A percentile compares a stretch with the other conserved stretches of the same genome.
phyloP scores from a whole-genome alignment of 2,797 vertebrate species.

The Chloroceryle inda region DNA sequence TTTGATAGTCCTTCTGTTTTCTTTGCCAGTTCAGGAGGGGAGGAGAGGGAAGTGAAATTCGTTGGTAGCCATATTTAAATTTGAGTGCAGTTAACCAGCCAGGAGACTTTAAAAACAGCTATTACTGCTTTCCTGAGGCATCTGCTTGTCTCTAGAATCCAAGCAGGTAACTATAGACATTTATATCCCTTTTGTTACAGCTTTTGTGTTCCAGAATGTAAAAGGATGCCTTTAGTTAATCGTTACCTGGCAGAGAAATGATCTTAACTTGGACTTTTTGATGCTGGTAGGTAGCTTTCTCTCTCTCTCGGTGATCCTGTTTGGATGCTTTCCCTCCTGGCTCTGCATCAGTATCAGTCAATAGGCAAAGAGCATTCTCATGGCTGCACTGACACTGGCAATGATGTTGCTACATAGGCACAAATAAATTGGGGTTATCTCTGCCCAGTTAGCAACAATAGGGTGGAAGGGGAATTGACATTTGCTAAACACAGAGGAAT shows the following conservation, averaged over 20 bases:
- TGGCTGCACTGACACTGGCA: background rate
- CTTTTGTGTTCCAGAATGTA: background rate
- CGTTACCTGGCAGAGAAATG: background rate
- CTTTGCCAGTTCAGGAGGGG: background rate
- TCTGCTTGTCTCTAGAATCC: background rate
- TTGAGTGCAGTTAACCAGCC: background rate
- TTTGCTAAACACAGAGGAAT: background rate
- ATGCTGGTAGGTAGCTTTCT: background rate
- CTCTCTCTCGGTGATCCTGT: background rate
- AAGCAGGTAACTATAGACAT: background rate
- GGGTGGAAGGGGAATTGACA: background rate
- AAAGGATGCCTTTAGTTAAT: background rate
- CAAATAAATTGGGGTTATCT: background rate
- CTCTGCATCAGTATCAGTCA: background rate
- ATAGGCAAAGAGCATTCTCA: background rate
- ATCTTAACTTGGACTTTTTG: background rate
- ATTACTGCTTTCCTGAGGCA: background rate
- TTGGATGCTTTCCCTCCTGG: background rate
- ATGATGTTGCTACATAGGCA: background rate
- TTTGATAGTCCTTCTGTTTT: background rate
- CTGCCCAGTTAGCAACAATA: background rate
- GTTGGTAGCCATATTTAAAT: background rate
- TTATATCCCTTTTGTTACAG: background rate
- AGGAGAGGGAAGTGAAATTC: background rate
- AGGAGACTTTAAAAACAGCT: background rate